Base-by-base conservation (phyloP, 2,113 vertebrate species). In the Ursus arctos region DNA sequence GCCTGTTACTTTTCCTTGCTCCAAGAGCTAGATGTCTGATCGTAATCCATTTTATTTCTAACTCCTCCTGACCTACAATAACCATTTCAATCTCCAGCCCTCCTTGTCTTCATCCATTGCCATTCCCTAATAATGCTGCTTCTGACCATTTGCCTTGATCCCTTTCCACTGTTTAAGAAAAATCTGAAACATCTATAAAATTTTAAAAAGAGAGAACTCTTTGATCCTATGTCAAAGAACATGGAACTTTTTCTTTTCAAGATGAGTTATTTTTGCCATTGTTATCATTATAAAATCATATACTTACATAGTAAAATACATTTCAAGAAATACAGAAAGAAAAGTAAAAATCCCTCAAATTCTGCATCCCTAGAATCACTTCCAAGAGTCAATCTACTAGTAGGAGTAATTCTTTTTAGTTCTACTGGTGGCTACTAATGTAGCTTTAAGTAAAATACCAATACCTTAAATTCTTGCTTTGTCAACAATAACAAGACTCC, bases 131-230 rank as follows among this genome's bases (percentile, higher is more conserved):
- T 24, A 77, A 96, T 33, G 19, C 3, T 16, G 74, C 22, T 24
- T 92, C 71, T 72, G 67, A 47, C 43, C 31, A 31, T 92, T 61
- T 71, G 8, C 51, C n/a, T 94, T 94, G 51, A 95, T 91, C 16
- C 10, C 18, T 59, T 92, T 93, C 65, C 21, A 71, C 10, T 59
- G 18, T 36, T 72, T 80, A 85, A 55, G 40, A 21, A 97, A 95
- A 59, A 80, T 9, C 55, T 79, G 51, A 88, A 90, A 28, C 24
- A 80, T 22, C 21, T 51, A 83, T 79, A 91, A 81, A 90, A 77
- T 87, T 77, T 80, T 80, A 31, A 40, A 94, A 95, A 91, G 51
- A 92, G 1, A 93, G 13, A 33, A 79, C 22, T 85, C 47, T 93
- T 82, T 85, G 24, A 79, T 26, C 7, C 40, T 59, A 21, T n/a